Percentiles rank a stretch among this genome's conserved stretches.
Conservation (phyloP, 1,140 invertebrate genomes). For the Zaprionus tsacasi region DNA sequence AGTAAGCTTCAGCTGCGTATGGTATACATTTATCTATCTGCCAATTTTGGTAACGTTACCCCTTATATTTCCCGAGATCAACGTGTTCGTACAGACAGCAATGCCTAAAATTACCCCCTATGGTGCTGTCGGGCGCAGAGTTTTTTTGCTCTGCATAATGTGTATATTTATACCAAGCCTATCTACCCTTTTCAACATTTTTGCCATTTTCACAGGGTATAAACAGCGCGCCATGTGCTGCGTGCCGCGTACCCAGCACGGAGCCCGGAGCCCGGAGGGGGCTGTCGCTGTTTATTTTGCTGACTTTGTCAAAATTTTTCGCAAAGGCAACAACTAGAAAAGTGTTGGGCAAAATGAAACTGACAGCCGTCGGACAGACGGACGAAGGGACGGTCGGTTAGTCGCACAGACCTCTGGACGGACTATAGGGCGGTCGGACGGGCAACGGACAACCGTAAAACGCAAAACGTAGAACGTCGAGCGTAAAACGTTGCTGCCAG, state of each 20-base stretch:
- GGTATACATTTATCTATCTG: background rate
- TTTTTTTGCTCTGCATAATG: too few species aligned
- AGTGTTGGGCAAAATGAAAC: conserved; percentile 55
- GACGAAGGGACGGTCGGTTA: background rate
- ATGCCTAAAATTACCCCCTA: too few species aligned
- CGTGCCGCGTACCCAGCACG: conserved; percentile 11
- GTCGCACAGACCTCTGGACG: background rate
- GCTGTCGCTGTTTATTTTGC: conserved; percentile 39
- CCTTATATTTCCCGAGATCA: background rate
- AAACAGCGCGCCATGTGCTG: conserved; percentile 5
- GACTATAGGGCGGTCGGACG: background rate
- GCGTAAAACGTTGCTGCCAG: conserved; percentile 37
- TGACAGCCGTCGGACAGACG: conserved; percentile 40
- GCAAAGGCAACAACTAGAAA: conserved; percentile 58
- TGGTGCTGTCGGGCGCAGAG: too few species aligned
- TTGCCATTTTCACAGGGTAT: background rate
- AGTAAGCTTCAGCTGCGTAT: background rate
- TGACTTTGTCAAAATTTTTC: conserved; percentile 70
- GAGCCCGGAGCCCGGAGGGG: conserved; percentile 2
- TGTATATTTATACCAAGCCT: background rate
- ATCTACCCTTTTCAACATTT: background rate
- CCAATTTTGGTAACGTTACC: background rate
- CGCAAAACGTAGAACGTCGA: conserved; percentile 19
- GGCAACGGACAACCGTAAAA: conserved; percentile 12
- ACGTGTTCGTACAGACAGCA: background rate